phyloP scores from a whole-genome alignment of 2,113 vertebrate species.

The Cichladusa arquata region DNA sequence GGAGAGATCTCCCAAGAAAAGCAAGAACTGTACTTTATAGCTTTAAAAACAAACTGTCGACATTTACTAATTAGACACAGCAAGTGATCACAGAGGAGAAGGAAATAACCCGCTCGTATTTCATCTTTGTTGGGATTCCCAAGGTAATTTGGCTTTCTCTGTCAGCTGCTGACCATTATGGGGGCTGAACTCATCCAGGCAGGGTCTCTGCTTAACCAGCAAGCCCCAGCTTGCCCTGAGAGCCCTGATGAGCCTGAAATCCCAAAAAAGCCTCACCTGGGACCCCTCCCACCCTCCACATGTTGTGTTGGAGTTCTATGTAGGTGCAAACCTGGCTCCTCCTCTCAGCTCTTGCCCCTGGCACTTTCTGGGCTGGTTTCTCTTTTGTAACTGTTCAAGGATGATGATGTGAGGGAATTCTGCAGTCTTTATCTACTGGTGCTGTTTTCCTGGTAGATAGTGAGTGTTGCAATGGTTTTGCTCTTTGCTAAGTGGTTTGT shows the following conservation, averaged over 20 bases:
- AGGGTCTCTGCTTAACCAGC: fast-evolving
- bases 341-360: fast-evolving
- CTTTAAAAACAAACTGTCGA: not conserved
- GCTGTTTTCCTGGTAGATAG: fast-evolving
- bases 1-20: fast-evolving
- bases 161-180: fast-evolving
- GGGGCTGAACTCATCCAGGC: fast-evolving
- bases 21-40: fast-evolving
- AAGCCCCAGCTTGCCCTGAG: fast-evolving
- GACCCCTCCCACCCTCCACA: not conserved
- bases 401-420: fast-evolving
- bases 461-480: not conserved
- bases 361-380: fast-evolving
- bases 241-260: not conserved
- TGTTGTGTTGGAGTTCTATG: fast-evolving
- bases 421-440: fast-evolving
- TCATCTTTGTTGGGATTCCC: fast-evolving
- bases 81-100: fast-evolving
- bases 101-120: fast-evolving
- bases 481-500: no score
- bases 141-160: fast-evolving
- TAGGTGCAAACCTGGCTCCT: not conserved
- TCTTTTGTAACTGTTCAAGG: fast-evolving
- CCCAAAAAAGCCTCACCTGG: not conserved
- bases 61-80: fast-evolving